phyloP scores from a whole-genome alignment of 2,888 invertebrate genomes.

The Lymantria monacha region DNA sequence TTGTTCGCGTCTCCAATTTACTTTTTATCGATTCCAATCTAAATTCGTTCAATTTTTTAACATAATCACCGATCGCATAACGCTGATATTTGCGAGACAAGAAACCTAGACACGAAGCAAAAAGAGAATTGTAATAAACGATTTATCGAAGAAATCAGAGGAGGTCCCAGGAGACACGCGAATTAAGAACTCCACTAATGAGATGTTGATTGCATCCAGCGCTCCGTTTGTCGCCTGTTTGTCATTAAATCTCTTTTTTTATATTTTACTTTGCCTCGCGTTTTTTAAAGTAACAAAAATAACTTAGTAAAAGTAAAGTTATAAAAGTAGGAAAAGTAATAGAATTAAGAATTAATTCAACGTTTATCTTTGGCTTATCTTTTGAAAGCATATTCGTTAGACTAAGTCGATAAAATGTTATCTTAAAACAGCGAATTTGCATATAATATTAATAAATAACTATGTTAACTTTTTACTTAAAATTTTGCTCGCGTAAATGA shows the following conservation, averaged over 20 bases:
- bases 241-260: constrained; percentile 53
- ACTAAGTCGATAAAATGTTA: too few species aligned
- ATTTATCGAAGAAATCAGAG: constrained; percentile 70
- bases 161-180: constrained; percentile 54
- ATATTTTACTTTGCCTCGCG: constrained; percentile 38
- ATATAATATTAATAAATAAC: too few species aligned
- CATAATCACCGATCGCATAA: constrained; percentile 62
- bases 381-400: too few species aligned
- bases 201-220: constrained; percentile 77
- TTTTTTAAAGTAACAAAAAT: not conserved
- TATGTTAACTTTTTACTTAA: too few species aligned
- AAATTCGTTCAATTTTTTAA: constrained; percentile 61
- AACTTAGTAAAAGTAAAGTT: too few species aligned
- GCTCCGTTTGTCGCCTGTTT: constrained; percentile 64
- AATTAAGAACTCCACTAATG: constrained; percentile 76
- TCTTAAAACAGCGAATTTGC: too few species aligned
- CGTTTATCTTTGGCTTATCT: too few species aligned
- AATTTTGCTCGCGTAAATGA: too few species aligned
- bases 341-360: too few species aligned
- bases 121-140: constrained; percentile 66
- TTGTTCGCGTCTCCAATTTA: constrained; percentile 50
- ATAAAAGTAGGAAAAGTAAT: too few species aligned
- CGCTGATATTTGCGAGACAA: constrained; percentile 57
- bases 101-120: constrained; percentile 37
- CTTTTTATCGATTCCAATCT: constrained; percentile 53